phyloP scores from a whole-genome alignment of 2,888 invertebrate species.

The Tetrapedia diversipes region DNA sequence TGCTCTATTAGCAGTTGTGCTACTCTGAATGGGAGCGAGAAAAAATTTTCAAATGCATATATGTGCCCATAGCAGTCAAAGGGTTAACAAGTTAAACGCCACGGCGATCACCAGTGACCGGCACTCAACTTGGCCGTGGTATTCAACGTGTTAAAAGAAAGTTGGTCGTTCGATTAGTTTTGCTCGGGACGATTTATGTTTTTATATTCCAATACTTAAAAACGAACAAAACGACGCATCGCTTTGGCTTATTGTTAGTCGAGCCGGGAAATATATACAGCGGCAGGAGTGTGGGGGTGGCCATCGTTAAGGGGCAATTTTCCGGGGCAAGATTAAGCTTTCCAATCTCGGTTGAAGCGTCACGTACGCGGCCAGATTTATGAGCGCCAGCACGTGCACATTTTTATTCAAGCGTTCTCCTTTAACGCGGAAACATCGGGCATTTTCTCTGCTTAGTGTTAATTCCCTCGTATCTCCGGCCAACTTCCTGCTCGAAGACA shows the following conservation, averaged over 20 bases:
- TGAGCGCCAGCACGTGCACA: constrained; percentile 17
- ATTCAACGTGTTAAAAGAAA: too few species aligned
- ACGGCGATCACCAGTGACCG: too few species aligned
- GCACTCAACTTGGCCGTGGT: too few species aligned
- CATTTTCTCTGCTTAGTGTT: constrained; percentile 19
- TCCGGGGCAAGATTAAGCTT: constrained; percentile 31
- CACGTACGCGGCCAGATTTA: constrained; percentile 39
- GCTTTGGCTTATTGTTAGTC: constrained; percentile 1
- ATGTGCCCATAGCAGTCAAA: too few species aligned
- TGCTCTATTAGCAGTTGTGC: too few species aligned
- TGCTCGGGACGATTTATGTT: too few species aligned
- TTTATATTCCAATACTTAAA: too few species aligned
- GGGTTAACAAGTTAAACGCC: too few species aligned
- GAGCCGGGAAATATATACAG: constrained; percentile 3
- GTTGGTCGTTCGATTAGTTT: too few species aligned
- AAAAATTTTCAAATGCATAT: too few species aligned
- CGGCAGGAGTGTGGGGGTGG: too few species aligned
- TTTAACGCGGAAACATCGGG: constrained; percentile 23
- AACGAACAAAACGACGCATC: background rate
- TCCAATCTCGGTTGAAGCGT: constrained; percentile 23
- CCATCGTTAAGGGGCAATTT: constrained; percentile 34
- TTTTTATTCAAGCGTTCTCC: constrained; percentile 37
- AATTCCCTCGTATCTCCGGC: background rate
- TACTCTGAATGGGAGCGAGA: too few species aligned
- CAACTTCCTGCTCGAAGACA: background rate